A percentile compares a stretch with the other conserved stretches of the same genome.
phyloP scores from a whole-genome alignment of 2,113 vertebrate species.

The Nesospiza acunhae region DNA sequence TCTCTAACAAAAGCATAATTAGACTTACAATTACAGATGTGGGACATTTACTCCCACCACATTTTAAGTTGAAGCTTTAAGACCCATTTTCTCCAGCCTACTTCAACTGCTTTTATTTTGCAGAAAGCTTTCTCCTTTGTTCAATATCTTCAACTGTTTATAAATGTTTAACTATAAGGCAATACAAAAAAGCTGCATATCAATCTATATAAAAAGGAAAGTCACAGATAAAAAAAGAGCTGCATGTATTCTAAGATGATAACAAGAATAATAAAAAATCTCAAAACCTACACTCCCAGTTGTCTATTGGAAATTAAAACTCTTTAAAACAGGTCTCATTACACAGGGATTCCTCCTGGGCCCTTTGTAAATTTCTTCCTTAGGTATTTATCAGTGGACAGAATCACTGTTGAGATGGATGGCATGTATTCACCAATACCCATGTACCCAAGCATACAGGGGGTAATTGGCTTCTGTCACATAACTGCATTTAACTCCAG shows the following conservation, averaged over 20 bases:
- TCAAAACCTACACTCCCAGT: not conserved
- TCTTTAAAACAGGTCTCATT: not conserved
- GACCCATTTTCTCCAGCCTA: not conserved
- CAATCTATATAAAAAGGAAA: not conserved
- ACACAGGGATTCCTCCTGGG: not conserved
- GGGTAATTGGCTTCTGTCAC: slow-evolving; percentile 54
- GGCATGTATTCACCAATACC: not conserved
- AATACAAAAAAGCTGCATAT: not conserved
- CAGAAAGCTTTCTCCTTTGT: not conserved
- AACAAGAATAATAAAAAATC: not conserved
- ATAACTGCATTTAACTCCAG: slow-evolving; percentile 39
- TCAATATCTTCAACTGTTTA: not conserved
- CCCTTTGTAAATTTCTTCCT: not conserved
- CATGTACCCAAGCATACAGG: not conserved
- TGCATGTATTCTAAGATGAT: not conserved
- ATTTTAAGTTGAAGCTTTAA: slow-evolving; percentile 1
- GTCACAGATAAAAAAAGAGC: not conserved
- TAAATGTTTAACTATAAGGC: slow-evolving; percentile 23
- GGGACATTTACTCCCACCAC: slow-evolving; percentile 25
- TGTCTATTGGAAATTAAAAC: not conserved
- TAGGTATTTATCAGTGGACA: not conserved
- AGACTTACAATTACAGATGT: not conserved
- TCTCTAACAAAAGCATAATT: slow-evolving; percentile 23
- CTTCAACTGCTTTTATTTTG: not conserved
- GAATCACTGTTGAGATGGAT: not conserved